Base-by-base conservation (phyloP, 1,140 invertebrate species). In the Drosophila biarmipes region DNA sequence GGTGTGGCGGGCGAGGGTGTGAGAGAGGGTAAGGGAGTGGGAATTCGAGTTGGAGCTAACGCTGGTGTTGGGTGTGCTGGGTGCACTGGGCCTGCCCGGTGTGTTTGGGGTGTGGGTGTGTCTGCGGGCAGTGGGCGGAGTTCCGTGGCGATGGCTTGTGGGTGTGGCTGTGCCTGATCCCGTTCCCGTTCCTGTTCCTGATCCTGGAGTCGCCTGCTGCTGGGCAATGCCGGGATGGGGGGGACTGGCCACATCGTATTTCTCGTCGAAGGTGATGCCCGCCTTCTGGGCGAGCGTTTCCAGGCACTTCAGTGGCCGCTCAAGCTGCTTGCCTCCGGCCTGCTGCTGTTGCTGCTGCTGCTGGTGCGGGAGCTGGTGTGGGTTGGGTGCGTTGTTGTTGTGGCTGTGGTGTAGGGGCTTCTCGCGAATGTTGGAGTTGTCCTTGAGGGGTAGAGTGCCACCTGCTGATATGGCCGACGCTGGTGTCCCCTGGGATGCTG, bases 251-350 rank as follows among this genome's bases (percentile, higher is more conserved):
- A 94, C 93, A 91, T 95, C 94, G 92, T 95, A 95, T 90, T 95
- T 95, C 89, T 95, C 94, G 78, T 95, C 94, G 74, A 94, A 94
- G 27, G 94, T 95, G 11, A 95, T 95, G 2, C 94, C 94, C 49
- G 94, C 94, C 72, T 95, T 95, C 73, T 95, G 94, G 11, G 94
- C 94, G 37, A 95, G 92, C 8, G 94, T 95, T 76, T 95, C 94
- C 68, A 95, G 90, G 78, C 94, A 95, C 93, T 95, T 94, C n/a
- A 95, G 90, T 0, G 94, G 94, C 34, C 94, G 74, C 61, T 91
- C 89, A 27, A 85, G 75, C 43, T 73, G 80, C 40, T 77, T 82
- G 68, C n/a, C 80, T 54, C 17, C 67, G 53, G 61, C 1, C 6
- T 73, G 62, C 19, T 84, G 63, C 7, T 78, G 63, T 17, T 81